phyloP scores from a whole-genome alignment of 2,113 vertebrate species.

The Taurulus bubalis region DNA sequence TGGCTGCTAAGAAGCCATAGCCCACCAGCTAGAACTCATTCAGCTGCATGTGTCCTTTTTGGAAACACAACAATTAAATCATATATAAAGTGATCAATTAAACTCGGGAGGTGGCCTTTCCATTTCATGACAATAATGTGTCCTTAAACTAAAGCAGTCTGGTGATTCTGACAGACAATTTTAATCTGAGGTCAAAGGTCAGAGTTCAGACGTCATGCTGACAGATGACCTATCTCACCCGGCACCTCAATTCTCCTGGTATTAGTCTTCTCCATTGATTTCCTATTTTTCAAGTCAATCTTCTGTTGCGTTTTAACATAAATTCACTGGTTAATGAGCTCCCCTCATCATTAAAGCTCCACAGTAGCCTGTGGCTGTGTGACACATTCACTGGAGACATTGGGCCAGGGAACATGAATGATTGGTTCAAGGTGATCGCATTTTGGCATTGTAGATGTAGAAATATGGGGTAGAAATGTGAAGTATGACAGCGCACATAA shows the following conservation, averaged over 20 bases:
- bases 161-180: not conserved
- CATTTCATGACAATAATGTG: slow-evolving; percentile 17
- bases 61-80: not conserved
- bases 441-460: slow-evolving; percentile 50
- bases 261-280: slow-evolving; percentile 67
- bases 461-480: slow-evolving; percentile 54
- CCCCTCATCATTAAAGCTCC: slow-evolving; percentile 44
- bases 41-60: not conserved
- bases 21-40: not conserved
- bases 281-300: slow-evolving; percentile 55
- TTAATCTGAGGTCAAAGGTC: slow-evolving; percentile 57
- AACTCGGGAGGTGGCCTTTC: not conserved
- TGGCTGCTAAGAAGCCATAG: not conserved
- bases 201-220: slow-evolving; percentile 56
- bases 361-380: slow-evolving; percentile 37
- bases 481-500: slow-evolving; percentile 57
- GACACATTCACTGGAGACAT: slow-evolving; percentile 34
- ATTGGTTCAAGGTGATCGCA: slow-evolving; percentile 47
- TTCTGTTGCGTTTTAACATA: slow-evolving; percentile 55
- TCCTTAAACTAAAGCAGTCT: not conserved
- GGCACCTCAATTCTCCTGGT: slow-evolving; percentile 34
- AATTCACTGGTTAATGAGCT: slow-evolving; percentile 67
- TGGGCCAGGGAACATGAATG: slow-evolving; percentile 26
- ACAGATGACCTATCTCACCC: slow-evolving; percentile 55
- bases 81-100: slow-evolving; percentile 2